A percentile compares a stretch with the other conserved stretches of the same genome.
These are phyloP conservation scores for Notospermus geniculatus DNA, from an alignment of 1,140 invertebrate genomes.

Conservation along the genomic window DNA sequence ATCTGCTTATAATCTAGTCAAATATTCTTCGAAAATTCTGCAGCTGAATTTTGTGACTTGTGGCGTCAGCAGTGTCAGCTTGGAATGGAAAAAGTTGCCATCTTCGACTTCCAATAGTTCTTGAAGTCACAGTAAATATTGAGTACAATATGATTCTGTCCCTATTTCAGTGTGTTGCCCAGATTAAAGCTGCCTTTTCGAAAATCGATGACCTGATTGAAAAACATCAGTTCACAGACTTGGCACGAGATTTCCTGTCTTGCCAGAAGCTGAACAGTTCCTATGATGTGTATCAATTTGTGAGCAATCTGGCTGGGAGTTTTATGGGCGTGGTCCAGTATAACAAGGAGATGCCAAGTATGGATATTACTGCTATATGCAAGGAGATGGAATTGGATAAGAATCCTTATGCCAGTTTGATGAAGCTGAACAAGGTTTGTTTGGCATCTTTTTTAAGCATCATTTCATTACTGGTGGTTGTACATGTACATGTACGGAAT, in stretches of 20 bases:
- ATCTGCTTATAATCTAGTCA: not conserved
- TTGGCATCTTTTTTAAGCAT: not conserved
- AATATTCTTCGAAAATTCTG: no score
- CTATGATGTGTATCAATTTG: slow-evolving; percentile 70
- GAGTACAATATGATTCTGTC: no score
- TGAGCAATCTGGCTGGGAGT: slow-evolving; percentile 73
- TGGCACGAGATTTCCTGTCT: slow-evolving; percentile 51
- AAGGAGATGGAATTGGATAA: slow-evolving; percentile 21
- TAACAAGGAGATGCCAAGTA: slow-evolving; percentile 73
- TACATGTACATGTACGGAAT: no score
- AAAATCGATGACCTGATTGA: slow-evolving; percentile 28
- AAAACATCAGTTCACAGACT: slow-evolving; percentile 16
- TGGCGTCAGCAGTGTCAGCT: no score
- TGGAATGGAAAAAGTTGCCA: no score
- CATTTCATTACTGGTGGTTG: no score
- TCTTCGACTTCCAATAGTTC: no score
- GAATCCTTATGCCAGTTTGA: slow-evolving; percentile 30
- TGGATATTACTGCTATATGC: slow-evolving; percentile 30
- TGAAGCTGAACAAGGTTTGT: slow-evolving; percentile 26
- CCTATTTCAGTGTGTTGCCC: slow-evolving; percentile 28
- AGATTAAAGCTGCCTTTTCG: slow-evolving; percentile 27
- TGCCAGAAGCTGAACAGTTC: slow-evolving; percentile 65
- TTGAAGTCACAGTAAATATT: no score
- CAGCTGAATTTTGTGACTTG: no score
- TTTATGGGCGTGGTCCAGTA: slow-evolving; percentile 80